Evolutionary conservation across 2,888 invertebrate genomes (phyloP), one percentile per base, ranked within the genome.

Genomic region (Drosophila koepferae): DNA sequence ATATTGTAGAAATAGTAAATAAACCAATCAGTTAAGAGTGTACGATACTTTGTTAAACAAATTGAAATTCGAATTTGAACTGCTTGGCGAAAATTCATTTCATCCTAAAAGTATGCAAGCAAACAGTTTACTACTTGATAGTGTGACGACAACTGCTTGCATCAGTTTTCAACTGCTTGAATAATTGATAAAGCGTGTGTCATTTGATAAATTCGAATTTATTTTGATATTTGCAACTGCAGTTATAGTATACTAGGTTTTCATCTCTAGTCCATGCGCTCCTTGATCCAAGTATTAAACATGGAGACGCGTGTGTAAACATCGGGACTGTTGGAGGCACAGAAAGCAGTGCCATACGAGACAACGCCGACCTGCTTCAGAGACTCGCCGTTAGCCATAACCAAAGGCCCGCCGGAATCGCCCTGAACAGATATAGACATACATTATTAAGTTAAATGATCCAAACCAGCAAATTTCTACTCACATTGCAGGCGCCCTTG

Each of bases 361-460:
- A 93, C 93, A 0, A 93, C 82, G 40, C 93, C 93, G 9, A 93
- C 92, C 72, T 92, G 92, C 14, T 89, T 89, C 0, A 85, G 73
- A 2, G 87, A 78, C 2, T 92, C 91, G 3, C 87, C 90, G 18
- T 77, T 90, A 2, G 58, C 59, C 91, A 92, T 91, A 0, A 92
- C 92, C 72, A 93, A 74, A 16, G 93, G 93, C 28, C 93, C 93
- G 18, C 93, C 93, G 41, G 93, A 93, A 70, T 93, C 93, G 48
- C 93, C 93, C 93, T 93, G 5, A 8, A 44, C 9, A 23, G 2
- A 16, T 31, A 14, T 9, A 3, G 20, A 2, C 10, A 6, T n/a
- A 1, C 2, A 54, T 51, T n/a, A 16, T 8, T 16, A 5, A 23
- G 31, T 10, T 0, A 18, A 2, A 14, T 34, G 8, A 28, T 28